phyloP scores from a whole-genome alignment of 2,888 invertebrate species.

The Danaus chrysippus region DNA sequence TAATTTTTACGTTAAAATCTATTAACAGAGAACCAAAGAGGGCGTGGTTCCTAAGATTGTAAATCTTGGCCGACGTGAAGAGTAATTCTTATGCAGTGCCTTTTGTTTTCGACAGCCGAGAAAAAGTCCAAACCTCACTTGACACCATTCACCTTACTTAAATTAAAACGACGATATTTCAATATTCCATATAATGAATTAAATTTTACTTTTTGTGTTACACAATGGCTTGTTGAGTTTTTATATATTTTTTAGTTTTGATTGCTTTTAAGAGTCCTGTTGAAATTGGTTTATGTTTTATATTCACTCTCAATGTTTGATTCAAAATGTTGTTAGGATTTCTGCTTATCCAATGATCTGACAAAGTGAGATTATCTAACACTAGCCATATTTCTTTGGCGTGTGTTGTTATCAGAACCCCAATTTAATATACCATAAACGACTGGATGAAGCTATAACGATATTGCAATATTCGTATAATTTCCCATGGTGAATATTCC shows the following conservation, averaged over 20 bases:
- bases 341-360: too few relatives aligned
- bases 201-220: slow-evolving; percentile 1
- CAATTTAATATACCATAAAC: background rate
- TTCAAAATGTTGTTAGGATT: too few relatives aligned
- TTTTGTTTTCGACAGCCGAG: slow-evolving; percentile 69
- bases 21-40: slow-evolving; percentile 10
- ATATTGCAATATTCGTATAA: slow-evolving; percentile 33
- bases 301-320: too few relatives aligned
- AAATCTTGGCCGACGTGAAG: slow-evolving; percentile 34
- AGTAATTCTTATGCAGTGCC: slow-evolving; percentile 37
- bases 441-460: slow-evolving; percentile 17
- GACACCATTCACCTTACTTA: slow-evolving; percentile 73
- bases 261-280: background rate
- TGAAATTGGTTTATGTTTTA: background rate
- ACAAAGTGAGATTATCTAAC: background rate
- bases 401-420: background rate
- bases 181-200: slow-evolving; percentile 4
- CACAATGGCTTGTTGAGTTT: background rate
- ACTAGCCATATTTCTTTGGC: background rate
- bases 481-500: slow-evolving; percentile 59
- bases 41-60: slow-evolving; percentile 21
- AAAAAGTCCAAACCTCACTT: slow-evolving; percentile 69
- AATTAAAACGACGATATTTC: slow-evolving; percentile 53
- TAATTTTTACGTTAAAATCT: slow-evolving; percentile 8
- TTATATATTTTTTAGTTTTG: background rate